Evolutionary conservation across 2,797 vertebrate species (phyloP), one percentile per base, ranked within the genome.

Genomic region (Phylloscopus collybita): DNA sequence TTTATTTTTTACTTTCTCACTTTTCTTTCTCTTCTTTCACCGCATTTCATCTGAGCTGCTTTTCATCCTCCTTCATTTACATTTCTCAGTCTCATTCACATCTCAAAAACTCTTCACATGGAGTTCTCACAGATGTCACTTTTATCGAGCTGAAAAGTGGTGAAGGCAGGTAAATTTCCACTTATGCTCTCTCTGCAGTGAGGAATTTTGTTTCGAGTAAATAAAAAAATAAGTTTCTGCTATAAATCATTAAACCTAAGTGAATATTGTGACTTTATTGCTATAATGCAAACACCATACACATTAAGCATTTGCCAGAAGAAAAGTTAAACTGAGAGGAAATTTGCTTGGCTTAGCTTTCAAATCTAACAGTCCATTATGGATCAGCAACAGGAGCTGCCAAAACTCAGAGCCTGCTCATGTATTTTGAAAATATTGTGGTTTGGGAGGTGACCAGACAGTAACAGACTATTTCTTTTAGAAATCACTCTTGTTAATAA

Each of bases 231-330:
- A 71, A 88, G 22, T 20, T 53, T 57, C 49, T 80, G 45, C 42
- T 51, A 71, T 70, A 65, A 94, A 88, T 92, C 36, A 74, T 38
- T 92, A 81, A 60, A 94, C 49, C 30, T 85, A 67, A 91, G 70
- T 49, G 74, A 45, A 64, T 65, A 47, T 54, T 73, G 60, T 90
- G 61, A 16, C 30, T 80, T 94, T 95, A 50, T 54, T 80, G 40
- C 81, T 72, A 59, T 73, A 93, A 75, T 87, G n/a, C 76, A 56
- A 79, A 56, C 30, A 60, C n/a, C 25, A 51, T 50, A 80, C 32
- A 59, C 32, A 50, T 45, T 30, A 86, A 88, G 80, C 29, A 27
- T 64, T 78, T 69, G 69, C 78, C 54, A 95, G 53, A 88, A 78
- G n/a, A 86, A 72, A 95, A 92, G 57, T 90, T 92, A 96, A 66